Conservation (phyloP, 1,140 invertebrate species). For the Drosophila varians region DNA sequence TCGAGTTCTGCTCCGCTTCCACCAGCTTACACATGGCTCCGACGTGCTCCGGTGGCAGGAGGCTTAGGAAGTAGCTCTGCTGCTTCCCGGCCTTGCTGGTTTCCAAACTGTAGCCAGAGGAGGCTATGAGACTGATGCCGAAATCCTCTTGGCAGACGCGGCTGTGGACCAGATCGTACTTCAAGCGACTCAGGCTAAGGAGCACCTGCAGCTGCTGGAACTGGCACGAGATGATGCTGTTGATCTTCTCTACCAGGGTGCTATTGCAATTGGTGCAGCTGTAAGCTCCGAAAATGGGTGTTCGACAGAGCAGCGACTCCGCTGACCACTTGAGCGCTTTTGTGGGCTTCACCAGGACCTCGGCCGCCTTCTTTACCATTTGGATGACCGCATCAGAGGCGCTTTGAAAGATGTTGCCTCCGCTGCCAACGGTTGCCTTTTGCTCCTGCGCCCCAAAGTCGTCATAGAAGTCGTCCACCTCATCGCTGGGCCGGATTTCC, state of each 20-base stretch:
- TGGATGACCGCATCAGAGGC: constrained; percentile 93
- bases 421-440: constrained; percentile 81
- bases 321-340: constrained; percentile 60
- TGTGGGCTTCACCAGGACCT: constrained; percentile 89
- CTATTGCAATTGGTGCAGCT: constrained; percentile 64
- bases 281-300: constrained; percentile 52
- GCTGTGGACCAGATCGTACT: constrained; percentile 56
- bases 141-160: constrained; percentile 62
- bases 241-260: constrained; percentile 57
- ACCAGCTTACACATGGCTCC: constrained; percentile 87
- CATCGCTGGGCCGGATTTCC: constrained; percentile 88
- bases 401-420: constrained; percentile 92
- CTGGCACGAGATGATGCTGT: constrained; percentile 69
- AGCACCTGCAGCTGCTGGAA: constrained; percentile 58
- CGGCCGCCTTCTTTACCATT: constrained; percentile 94
- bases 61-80: constrained; percentile 85
- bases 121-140: constrained; percentile 28
- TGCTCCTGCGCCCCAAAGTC: constrained; percentile 84
- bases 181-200: constrained; percentile 48
- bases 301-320: constrained; percentile 53
- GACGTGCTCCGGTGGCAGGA: constrained; percentile 88
- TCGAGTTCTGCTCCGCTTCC: constrained; percentile 32
- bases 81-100: constrained; percentile 48
- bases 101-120: background rate
- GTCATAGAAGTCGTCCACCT: constrained; percentile 87